Base-by-base conservation (phyloP, 2,113 vertebrate species). In the Notothenia coriiceps region DNA sequence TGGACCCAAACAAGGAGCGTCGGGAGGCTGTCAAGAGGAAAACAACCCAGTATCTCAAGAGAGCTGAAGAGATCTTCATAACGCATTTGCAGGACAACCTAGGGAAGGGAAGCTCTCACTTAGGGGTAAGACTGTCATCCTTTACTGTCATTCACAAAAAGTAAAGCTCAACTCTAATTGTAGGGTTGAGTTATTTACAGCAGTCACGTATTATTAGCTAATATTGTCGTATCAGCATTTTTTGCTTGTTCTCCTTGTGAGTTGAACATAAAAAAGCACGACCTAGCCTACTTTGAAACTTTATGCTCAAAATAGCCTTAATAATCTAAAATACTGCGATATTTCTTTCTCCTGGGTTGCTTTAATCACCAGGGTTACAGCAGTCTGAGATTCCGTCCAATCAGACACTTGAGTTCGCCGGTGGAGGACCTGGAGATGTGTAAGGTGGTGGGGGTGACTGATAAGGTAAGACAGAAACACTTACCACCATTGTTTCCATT, bases 21-120 rank as follows among this genome's bases (percentile, higher is more conserved):
- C 88, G 97, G 0, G 98, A 99, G 88, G 98, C 98, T 0, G 98
- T 99, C 67, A 99, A 98, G 87, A 73, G 98, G 85, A 99, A 99
- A 88, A 98, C 98, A 13, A 96, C 97, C 0, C 97, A 99, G 85
- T 99, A 99, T 89, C 94, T 99, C 75, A 96, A 96, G 88, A 95
- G 98, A n/a, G 98, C 98, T 0, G 98, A 99, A 74, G 98, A 99
- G 78, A 99, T 99, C 92, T 99, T 99, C 88, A 98, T 95, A 35
- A 98, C 97, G 78, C 98, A 99, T 93, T 94, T 99, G 20, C 97
- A 99, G 89, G 94, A 96, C 88, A 96, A 95, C 3, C 90, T 96
- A 0, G 94, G 94, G 3, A 93, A 84, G 0, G 95, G 93, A 43
- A 91, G 57, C 89, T 77, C 94, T 86, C 81, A 94, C 0, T 93